phyloP scores from a whole-genome alignment of 2,888 invertebrate species.

The Drosophila affinis region DNA sequence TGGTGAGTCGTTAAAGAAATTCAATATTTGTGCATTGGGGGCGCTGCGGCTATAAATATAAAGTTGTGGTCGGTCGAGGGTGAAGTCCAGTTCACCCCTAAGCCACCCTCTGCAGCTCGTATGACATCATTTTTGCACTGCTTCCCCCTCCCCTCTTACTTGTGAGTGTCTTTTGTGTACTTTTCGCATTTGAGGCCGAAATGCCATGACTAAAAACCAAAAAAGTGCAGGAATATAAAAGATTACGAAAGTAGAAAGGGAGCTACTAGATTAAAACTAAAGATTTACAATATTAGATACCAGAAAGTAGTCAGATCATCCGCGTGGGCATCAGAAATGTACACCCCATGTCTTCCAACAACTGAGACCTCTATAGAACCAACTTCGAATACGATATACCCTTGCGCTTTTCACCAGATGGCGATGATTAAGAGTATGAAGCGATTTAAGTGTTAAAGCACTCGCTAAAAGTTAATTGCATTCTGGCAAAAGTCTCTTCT shows the following conservation, averaged over 20 bases:
- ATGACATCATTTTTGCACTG: constrained; percentile 44
- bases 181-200: constrained; percentile 5
- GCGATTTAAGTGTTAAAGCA: neutral
- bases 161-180: neutral
- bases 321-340: too few species aligned
- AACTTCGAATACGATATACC: neutral
- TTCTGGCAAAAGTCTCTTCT: neutral
- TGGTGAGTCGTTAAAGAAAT: constrained; percentile 46
- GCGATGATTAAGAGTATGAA: neutral
- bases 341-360: too few species aligned
- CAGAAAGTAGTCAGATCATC: too few species aligned
- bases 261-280: too few species aligned
- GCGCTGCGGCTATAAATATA: constrained; percentile 23
- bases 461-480: neutral
- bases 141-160: neutral
- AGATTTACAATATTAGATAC: too few species aligned
- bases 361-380: too few species aligned
- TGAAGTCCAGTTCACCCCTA: constrained; percentile 41
- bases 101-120: constrained; percentile 5
- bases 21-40: constrained; percentile 59
- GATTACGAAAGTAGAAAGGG: neutral
- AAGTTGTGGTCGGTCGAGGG: constrained; percentile 31
- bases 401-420: neutral
- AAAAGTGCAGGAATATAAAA: constrained; percentile 5
- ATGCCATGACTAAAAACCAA: neutral